Percentiles rank a stretch among this genome's conserved stretches.
These are phyloP conservation scores for Okamejei kenojei DNA, from an alignment of 2,797 vertebrate genomes.

Conservation along the genomic window DNA sequence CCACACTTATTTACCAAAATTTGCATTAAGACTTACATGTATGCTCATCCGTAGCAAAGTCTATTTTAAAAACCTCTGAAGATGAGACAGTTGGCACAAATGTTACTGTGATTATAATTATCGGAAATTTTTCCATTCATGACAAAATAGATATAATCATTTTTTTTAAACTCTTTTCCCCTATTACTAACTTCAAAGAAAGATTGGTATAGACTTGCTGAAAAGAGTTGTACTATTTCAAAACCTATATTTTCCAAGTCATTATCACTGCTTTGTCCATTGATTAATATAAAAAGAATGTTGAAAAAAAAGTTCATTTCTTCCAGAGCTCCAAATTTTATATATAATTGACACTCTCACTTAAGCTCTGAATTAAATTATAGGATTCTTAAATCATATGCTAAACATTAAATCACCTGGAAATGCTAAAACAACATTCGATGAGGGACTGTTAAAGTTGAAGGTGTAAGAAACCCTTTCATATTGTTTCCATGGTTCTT, in stretches of 20 bases:
- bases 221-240: neutral
- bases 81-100: constrained; percentile 53
- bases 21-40: neutral
- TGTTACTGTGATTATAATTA: constrained; percentile 59
- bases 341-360: neutral
- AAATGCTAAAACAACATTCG: constrained; percentile 25
- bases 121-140: constrained; percentile 44
- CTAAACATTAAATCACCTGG: constrained; percentile 12
- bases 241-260: constrained; percentile 14
- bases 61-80: constrained; percentile 34
- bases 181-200: constrained; percentile 29
- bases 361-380: neutral
- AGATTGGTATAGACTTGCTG: constrained; percentile 28
- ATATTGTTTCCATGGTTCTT: neutral
- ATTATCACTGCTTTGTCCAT: neutral
- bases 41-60: constrained; percentile 24
- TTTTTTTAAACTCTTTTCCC: constrained; percentile 10
- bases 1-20: neutral
- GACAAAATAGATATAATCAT: neutral
- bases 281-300: constrained; percentile 26
- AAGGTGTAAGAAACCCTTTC: constrained; percentile 1
- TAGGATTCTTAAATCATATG: neutral
- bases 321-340: neutral
- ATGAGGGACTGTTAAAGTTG: neutral
- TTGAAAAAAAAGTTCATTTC: neutral